Evolutionary conservation across 64 coral and sea anemone genomes (phyloP), one percentile per base, ranked within the genome.

Genomic region (Trachythela sp.): DNA sequence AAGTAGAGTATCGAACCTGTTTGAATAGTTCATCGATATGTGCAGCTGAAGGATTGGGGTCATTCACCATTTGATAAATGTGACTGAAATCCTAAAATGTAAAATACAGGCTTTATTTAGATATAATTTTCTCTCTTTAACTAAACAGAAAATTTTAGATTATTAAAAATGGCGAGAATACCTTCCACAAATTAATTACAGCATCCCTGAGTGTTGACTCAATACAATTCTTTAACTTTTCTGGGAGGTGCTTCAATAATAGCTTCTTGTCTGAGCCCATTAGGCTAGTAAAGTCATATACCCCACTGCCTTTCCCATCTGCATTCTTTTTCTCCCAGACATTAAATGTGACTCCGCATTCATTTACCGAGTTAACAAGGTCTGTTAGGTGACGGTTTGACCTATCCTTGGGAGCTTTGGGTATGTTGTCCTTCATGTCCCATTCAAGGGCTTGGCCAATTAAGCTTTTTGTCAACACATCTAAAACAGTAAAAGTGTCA

Each of bases 211-310:
- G 1, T 14, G 17, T 26, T 72, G 68, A 35, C 15, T 35, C 9
- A 72, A 72, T 9, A 26, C 68, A 72, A 11, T 72, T 9, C 26
- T 72, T 14, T 35, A 72, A 29, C 68, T 72, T 72, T 14, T 72
- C 68, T 22, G 0, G 68, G 33, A 72, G 68, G 29, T 72, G 33
- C 29, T 72, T 72, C 15, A 72, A 1, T 26, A 72, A 35, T 14
- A 72, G 33, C 33, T 0, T 0, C 26, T 72, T 72, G 29, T 72
- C 68, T 2, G n/a, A n/a, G n/a, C n/a, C n/a, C n/a, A n/a, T n/a
- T n/a, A n/a, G n/a, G n/a, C n/a, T n/a, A n/a, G n/a, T 72, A 26
- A 72, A 72, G 26, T 72, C 68, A 72, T 72, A 72, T 10, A 72
- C 26, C 29, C 68, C 68, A 72, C 68, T 72, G 17, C 1, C 0